Evolutionary conservation across 2,888 invertebrate genomes (phyloP).

Genomic region (Andrena hattorfiana): DNA sequence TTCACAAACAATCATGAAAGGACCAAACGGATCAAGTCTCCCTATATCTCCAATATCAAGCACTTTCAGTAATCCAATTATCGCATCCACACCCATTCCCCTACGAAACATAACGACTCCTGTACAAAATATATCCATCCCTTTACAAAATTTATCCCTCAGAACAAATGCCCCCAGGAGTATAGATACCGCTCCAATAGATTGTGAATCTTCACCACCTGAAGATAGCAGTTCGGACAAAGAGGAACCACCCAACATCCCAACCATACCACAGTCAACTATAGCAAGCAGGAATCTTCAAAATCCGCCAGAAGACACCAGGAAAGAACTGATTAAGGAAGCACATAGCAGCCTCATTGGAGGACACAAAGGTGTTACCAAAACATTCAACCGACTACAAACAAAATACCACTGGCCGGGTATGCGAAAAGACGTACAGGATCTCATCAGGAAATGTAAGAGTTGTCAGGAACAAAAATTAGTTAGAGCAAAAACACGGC

Average conservation of each 20-base stretch:
- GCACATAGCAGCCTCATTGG: not conserved
- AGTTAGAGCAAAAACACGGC: no score
- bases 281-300: not conserved
- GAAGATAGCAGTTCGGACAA: not conserved
- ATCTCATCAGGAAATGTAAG: conserved; percentile 8
- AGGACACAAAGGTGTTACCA: not conserved
- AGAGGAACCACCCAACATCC: not conserved
- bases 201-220: not conserved
- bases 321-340: not conserved
- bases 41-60: not conserved
- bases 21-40: not conserved
- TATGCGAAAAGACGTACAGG: not conserved
- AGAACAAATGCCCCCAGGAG: not conserved
- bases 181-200: not conserved
- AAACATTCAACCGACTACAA: not conserved
- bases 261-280: not conserved
- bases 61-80: not conserved
- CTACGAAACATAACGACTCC: not conserved
- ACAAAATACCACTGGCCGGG: not conserved
- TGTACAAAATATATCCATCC: not conserved
- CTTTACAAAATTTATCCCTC: not conserved
- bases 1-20: not conserved
- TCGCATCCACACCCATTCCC: not conserved
- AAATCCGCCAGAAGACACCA: not conserved
- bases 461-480: no score